Conservation (phyloP, 2,113 vertebrate genomes). For the Heterochromis multidens region DNA sequence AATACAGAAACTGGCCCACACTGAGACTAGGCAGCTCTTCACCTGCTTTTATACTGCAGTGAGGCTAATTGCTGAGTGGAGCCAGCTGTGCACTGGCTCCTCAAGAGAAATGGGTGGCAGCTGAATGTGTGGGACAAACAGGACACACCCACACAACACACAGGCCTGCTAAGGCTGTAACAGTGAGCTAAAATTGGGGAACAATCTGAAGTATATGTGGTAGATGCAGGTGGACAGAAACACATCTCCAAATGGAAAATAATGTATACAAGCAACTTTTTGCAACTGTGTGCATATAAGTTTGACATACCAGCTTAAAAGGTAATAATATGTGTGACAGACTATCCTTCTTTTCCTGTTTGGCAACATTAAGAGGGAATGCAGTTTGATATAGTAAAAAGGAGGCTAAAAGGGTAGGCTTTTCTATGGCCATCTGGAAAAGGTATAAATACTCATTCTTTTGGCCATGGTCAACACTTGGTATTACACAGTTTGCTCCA, state of each 20-base stretch:
- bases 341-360: neutral
- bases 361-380: neutral
- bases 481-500: neutral
- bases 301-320: neutral
- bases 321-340: neutral
- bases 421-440: neutral
- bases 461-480: neutral
- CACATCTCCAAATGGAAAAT: neutral
- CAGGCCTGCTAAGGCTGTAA: fast-evolving
- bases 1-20: fast-evolving
- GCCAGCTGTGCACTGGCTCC: neutral
- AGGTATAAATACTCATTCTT: neutral
- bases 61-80: neutral
- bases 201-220: neutral
- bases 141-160: neutral
- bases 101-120: neutral
- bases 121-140: neutral
- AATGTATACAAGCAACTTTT: neutral
- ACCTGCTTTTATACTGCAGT: neutral
- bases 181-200: neutral
- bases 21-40: neutral
- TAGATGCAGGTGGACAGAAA: neutral
- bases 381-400: neutral
- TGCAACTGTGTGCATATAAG: neutral
- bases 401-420: neutral